Evolutionary conservation across 1,140 invertebrate species (phyloP), one percentile per base, ranked within the genome.

Genomic region (Chrysomallon squamiferum): DNA sequence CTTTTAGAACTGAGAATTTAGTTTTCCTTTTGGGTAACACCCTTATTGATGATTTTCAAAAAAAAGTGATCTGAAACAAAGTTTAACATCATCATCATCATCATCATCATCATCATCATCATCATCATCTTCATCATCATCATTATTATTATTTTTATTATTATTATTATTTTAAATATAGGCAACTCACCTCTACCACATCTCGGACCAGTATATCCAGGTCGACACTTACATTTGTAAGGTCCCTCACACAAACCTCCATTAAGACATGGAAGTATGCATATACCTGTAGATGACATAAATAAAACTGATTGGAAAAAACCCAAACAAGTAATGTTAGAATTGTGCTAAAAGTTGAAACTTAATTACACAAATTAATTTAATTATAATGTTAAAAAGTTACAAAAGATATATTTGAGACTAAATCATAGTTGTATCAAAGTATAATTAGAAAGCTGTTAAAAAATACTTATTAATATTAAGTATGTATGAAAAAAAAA

Each of bases 251-350:
- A 86, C 2, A 59, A 63, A 2, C 85, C 85, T 27, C 84, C 84
- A 75, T 86, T 79, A 29, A 86, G 60, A 69, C 85, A 86, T 22
- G 85, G 84, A 27, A 84, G 47, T 25, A 84, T 79, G 45, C 80
- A 82, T 11, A 73, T 72, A 25, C 71, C 77, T 77, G 67, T n/a
- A 65, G 20, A 50, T n/a, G 60, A 43, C 41, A 45, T 49, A 18
- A 62, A 47, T 45, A 30, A 38, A 11, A 58, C 18, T 47, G 18
- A n/a, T 47, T 47, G 43, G 43, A 15, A 47, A 47, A 6, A 47
- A n/a, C 22, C 9, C 43, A 47, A n/a, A 11, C 11, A 43, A 13
- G n/a, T 43, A 11, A 43, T n/a, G 41, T 0, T 43, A n/a, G 41
- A n/a, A n/a, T 0, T n/a, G n/a, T n/a, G n/a, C n/a, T n/a, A n/a